phyloP scores from a whole-genome alignment of 2,113 vertebrate genomes.

The Salminus brasiliensis region DNA sequence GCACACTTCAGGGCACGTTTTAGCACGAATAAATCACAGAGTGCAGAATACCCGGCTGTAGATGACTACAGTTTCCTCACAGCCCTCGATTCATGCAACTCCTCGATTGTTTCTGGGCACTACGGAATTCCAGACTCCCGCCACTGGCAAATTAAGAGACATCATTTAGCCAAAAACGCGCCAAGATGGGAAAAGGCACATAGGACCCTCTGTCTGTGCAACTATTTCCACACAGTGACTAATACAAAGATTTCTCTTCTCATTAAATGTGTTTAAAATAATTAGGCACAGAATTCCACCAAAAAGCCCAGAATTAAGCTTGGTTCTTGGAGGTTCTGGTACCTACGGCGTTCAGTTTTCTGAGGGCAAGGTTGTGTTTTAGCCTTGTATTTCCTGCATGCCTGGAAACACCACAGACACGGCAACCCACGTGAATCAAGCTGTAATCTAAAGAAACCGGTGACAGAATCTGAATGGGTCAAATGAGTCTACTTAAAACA shows the following conservation, averaged over 20 bases:
- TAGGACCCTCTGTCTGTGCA: background rate
- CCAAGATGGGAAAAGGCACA: background rate
- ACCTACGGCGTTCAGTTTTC: background rate
- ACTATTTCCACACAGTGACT: background rate
- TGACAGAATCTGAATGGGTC: background rate
- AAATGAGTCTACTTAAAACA: background rate
- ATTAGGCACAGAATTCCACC: background rate
- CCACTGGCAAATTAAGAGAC: background rate
- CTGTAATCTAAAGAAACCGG: background rate
- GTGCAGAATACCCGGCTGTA: background rate
- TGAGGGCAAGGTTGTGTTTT: background rate
- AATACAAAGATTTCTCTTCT: background rate
- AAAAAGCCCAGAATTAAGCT: background rate
- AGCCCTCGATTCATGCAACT: background rate
- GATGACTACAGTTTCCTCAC: background rate
- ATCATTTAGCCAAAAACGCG: background rate
- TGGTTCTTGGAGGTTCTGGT: conserved; percentile 5
- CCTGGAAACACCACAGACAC: conserved; percentile 10
- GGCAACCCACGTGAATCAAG: background rate
- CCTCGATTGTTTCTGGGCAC: background rate
- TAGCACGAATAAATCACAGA: background rate
- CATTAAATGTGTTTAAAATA: background rate
- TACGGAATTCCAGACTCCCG: background rate
- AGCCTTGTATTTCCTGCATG: background rate
- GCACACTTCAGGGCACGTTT: conserved; percentile 5